phyloP scores from a whole-genome alignment of 2,113 vertebrate species.

The Hucho hucho region DNA sequence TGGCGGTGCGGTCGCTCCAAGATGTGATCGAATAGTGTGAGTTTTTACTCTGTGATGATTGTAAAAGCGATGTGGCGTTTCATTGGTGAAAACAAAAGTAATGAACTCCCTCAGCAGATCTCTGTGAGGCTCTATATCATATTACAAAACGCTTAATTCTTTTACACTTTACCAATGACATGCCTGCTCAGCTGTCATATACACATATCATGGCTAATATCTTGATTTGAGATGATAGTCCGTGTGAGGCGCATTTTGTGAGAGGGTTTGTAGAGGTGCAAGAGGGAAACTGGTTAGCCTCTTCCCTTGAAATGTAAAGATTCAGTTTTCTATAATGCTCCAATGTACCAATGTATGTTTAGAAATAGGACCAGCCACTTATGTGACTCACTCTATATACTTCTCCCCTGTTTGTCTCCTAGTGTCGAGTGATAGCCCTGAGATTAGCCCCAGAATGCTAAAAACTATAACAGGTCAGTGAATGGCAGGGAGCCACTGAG shows the following conservation, averaged over 20 bases:
- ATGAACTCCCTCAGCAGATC: background rate
- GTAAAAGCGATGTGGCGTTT: constrained; percentile 2
- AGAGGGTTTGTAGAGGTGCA: too few relatives aligned
- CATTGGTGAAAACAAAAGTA: background rate
- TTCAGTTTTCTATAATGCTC: too few relatives aligned
- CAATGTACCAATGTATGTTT: constrained; percentile 22
- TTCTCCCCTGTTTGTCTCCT: constrained; percentile 22
- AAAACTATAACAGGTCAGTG: constrained; percentile 42
- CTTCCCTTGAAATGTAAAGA: background rate
- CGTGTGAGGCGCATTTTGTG: too few relatives aligned
- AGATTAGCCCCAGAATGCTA: constrained; percentile 49
- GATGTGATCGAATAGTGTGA: background rate
- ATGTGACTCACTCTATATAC: constrained; percentile 22
- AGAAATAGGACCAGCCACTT: constrained; percentile 4
- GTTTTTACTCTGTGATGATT: background rate
- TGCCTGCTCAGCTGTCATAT: too few relatives aligned
- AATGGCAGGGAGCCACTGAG: constrained; percentile 36
- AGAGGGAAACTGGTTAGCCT: background rate
- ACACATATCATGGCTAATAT: too few relatives aligned
- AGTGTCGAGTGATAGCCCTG: constrained; percentile 45
- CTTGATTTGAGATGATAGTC: too few relatives aligned
- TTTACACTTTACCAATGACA: background rate
- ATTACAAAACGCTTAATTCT: background rate
- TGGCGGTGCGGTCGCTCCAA: background rate
- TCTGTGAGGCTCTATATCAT: background rate